These are phyloP conservation scores for Sorex fumeus DNA, from an alignment of 2,113 vertebrate species.

Conservation along the genomic window DNA sequence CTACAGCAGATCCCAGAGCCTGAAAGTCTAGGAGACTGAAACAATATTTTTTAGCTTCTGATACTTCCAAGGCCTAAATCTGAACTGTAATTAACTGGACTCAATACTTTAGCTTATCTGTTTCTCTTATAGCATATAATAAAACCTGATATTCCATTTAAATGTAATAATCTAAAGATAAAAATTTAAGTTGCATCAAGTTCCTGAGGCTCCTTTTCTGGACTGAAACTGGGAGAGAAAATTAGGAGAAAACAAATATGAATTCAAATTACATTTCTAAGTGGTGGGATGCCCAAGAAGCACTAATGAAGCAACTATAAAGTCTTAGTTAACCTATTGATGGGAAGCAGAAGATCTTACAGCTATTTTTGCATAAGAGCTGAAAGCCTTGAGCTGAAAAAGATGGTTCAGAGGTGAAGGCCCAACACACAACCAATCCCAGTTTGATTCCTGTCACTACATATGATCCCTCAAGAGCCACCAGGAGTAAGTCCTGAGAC, in stretches of 20 bases:
- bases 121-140: not conserved
- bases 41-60: constrained; percentile 29
- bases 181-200: constrained; percentile 25
- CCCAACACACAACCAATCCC: too few relatives aligned
- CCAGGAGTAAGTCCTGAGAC: too few relatives aligned
- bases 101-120: not conserved
- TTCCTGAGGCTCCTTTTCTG: constrained; percentile 39
- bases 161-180: constrained; percentile 50
- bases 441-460: too few relatives aligned
- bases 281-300: not conserved
- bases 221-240: constrained; percentile 37
- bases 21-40: constrained; percentile 51
- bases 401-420: too few relatives aligned
- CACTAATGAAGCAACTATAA: not conserved
- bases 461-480: too few relatives aligned
- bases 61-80: constrained; percentile 48
- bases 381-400: constrained; percentile 18
- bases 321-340: constrained; percentile 24
- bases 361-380: constrained; percentile 21
- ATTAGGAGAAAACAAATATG: constrained; percentile 58
- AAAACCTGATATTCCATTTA: constrained; percentile 43
- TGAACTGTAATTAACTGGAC: constrained; percentile 51
- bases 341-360: constrained; percentile 20
- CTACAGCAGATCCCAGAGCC: not conserved
- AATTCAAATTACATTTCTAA: constrained; percentile 37